Conservation (phyloP, 2,113 vertebrate species). For the Thunnus maccoyii region DNA sequence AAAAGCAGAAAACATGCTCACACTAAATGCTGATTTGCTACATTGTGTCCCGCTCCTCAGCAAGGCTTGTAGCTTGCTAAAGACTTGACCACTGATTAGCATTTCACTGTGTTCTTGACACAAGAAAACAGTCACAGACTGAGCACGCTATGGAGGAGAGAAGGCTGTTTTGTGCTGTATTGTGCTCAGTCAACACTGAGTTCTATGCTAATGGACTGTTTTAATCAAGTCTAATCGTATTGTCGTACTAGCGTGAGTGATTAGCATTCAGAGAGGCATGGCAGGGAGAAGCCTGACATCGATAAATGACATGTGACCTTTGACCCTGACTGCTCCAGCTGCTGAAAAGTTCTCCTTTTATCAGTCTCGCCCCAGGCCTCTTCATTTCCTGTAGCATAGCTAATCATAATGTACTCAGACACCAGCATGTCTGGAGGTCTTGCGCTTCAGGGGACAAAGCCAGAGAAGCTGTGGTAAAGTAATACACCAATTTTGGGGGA, state of each 20-base stretch:
- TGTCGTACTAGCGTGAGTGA: constrained; percentile 45
- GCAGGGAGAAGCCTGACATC: constrained; percentile 57
- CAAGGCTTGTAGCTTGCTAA: not conserved
- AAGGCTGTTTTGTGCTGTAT: constrained; percentile 8
- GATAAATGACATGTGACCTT: constrained; percentile 73
- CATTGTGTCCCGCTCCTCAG: not conserved
- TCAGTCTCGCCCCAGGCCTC: constrained; percentile 27
- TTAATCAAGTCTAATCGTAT: constrained; percentile 73
- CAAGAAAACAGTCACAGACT: not conserved
- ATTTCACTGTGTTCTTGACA: constrained; percentile 18
- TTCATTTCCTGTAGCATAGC: constrained; percentile 51
- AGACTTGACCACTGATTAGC: constrained; percentile 27
- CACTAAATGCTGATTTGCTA: not conserved
- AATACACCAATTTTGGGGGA: not conserved
- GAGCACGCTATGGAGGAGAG: not conserved
- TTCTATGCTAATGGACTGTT: constrained; percentile 71
- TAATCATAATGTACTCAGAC: constrained; percentile 36
- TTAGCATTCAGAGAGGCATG: constrained; percentile 63
- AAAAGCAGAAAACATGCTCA: constrained; percentile 7
- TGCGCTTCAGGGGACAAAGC: constrained; percentile 7
- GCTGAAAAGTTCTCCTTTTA: constrained; percentile 53
- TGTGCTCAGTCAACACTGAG: constrained; percentile 20
- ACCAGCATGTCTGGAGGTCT: not conserved
- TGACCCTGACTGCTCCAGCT: constrained; percentile 51
- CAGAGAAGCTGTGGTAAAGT: constrained; percentile 21